Conservation (phyloP, 2,113 vertebrate species). For the Patagioenas fasciata region DNA sequence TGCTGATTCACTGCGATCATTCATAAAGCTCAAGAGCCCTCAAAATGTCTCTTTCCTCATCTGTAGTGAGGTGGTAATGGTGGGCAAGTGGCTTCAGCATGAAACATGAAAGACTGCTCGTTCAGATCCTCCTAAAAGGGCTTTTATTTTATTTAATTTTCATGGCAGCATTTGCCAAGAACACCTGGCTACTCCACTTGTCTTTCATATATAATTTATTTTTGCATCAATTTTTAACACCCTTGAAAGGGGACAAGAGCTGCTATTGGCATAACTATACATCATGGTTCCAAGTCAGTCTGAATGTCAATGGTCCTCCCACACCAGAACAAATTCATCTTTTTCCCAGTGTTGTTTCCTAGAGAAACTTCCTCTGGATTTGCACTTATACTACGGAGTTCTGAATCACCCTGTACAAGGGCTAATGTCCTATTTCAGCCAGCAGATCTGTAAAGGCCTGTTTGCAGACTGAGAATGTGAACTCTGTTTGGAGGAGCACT, state of each 20-base stretch:
- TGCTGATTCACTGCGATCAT: slow-evolving; percentile 59
- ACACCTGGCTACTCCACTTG: slow-evolving; percentile 56
- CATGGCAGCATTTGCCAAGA: slow-evolving; percentile 1
- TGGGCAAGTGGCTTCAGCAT: slow-evolving; percentile 38
- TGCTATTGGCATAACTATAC: slow-evolving; percentile 22
- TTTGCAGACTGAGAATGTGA: background rate
- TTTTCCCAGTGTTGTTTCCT: background rate
- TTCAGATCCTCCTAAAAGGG: slow-evolving; percentile 11
- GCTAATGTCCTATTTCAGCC: background rate
- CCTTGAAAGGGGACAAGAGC: slow-evolving; percentile 29
- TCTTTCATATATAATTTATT: slow-evolving; percentile 31
- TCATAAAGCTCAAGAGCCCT: slow-evolving; percentile 63
- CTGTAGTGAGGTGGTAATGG: slow-evolving; percentile 31
- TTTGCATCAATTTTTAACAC: background rate
- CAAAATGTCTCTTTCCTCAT: slow-evolving; percentile 19
- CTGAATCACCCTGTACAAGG: rapidly evolving
- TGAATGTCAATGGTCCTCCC: background rate
- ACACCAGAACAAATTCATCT: background rate
- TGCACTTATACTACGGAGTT: background rate
- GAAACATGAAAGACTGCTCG: slow-evolving; percentile 37
- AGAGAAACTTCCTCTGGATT: background rate
- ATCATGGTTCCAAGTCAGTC: background rate
- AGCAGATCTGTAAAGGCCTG: background rate
- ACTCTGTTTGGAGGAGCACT: background rate
- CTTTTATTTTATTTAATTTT: slow-evolving; percentile 50